Conservation (phyloP, 2,113 vertebrate species). For the Bubalus kerabau region DNA sequence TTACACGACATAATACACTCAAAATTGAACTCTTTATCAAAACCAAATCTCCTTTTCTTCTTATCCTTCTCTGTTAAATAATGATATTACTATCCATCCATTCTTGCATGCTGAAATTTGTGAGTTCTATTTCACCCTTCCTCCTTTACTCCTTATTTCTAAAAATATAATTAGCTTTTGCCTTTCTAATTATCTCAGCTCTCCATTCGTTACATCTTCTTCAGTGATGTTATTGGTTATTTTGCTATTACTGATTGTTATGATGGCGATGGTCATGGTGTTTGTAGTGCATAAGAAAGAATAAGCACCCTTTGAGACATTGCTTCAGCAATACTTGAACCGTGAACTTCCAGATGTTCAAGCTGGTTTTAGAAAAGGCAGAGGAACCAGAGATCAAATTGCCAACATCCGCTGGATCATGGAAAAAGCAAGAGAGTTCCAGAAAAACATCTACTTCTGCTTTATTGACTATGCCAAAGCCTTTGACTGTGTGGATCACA, state of each 20-base stretch:
- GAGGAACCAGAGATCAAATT: too few species aligned
- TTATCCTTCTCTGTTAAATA: neutral
- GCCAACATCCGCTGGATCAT: too few species aligned
- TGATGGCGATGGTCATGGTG: fast-evolving
- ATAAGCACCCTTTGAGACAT: neutral
- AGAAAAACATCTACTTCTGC: too few species aligned
- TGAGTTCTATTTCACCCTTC: neutral
- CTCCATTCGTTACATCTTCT: neutral
- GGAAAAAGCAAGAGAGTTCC: too few species aligned
- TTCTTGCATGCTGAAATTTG: neutral
- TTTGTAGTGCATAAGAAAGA: neutral
- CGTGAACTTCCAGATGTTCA: too few species aligned
- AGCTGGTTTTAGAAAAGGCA: too few species aligned
- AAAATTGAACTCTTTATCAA: neutral
- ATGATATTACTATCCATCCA: neutral
- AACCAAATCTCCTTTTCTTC: neutral
- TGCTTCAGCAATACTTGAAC: too few species aligned
- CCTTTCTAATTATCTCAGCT: neutral
- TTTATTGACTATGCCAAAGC: too few species aligned
- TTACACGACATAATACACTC: neutral
- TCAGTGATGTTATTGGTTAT: neutral
- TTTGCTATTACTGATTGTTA: neutral
- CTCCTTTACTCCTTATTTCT: neutral
- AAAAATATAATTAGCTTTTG: neutral
- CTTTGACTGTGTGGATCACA: too few species aligned